Percentiles rank a stretch among this genome's conserved stretches.
These are phyloP conservation scores for Zalophus californianus DNA, from an alignment of 2,797 vertebrate genomes.

Conservation along the genomic window DNA sequence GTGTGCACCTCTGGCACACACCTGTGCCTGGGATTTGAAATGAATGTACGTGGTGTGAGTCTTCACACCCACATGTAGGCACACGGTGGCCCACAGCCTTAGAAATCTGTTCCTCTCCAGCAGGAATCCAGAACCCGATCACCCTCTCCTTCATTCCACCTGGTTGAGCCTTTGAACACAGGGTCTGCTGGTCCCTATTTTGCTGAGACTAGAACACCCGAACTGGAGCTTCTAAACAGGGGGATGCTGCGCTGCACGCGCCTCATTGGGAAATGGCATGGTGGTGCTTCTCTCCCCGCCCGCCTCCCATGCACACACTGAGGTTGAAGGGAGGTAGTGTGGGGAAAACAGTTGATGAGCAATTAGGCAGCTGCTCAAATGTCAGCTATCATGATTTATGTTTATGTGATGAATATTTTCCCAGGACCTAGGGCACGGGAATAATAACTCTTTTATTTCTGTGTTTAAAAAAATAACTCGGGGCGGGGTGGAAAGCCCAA, in stretches of 20 bases:
- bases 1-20: neutral
- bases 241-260: rapidly evolving
- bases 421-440: neutral
- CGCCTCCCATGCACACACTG: rapidly evolving
- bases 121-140: neutral
- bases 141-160: neutral
- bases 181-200: neutral
- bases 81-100: rapidly evolving
- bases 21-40: neutral
- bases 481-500: neutral
- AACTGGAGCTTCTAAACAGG: neutral
- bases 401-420: neutral
- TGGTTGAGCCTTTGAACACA: neutral
- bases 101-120: neutral
- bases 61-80: rapidly evolving
- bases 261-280: neutral
- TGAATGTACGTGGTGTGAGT: neutral
- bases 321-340: neutral
- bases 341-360: neutral
- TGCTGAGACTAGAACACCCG: neutral
- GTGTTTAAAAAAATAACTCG: neutral
- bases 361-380: neutral
- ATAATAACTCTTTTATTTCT: neutral
- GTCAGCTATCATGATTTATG: neutral
- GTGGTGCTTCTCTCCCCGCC: rapidly evolving